Conservation (phyloP, 1,140 invertebrate species). For the Agrilus planipennis region DNA sequence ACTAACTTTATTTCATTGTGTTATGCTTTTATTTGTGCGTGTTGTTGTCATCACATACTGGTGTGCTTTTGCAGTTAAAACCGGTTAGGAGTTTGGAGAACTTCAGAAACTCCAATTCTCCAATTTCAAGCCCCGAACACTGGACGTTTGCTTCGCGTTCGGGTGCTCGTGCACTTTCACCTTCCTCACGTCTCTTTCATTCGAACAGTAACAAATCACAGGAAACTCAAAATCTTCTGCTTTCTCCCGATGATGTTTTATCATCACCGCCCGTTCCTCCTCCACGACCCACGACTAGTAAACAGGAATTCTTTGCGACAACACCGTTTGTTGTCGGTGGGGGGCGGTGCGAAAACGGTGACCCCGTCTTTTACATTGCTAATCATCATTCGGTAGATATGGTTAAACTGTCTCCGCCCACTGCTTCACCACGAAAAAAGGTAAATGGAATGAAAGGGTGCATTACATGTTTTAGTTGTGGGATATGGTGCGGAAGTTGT, state of each 20-base stretch:
- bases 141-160: slow-evolving; percentile 24
- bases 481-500: no score
- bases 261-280: slow-evolving; percentile 18
- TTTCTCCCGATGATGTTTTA: slow-evolving; percentile 27
- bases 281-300: slow-evolving; percentile 11
- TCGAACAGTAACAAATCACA: slow-evolving; percentile 15
- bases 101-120: slow-evolving; percentile 38
- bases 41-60: no score
- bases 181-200: slow-evolving; percentile 19
- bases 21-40: no score
- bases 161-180: slow-evolving; percentile 16
- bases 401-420: slow-evolving; percentile 31
- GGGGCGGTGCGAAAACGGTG: slow-evolving; percentile 30
- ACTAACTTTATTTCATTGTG: no score
- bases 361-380: slow-evolving; percentile 31
- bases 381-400: slow-evolving; percentile 31
- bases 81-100: slow-evolving; percentile 48
- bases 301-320: slow-evolving; percentile 25
- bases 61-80: slow-evolving; percentile 50
- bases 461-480: no score
- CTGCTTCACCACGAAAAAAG: slow-evolving; percentile 27
- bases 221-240: slow-evolving; percentile 27
- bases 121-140: slow-evolving; percentile 30
- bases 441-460: no score
- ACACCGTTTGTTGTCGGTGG: slow-evolving; percentile 32